phyloP scores from a whole-genome alignment of 1,140 invertebrate species.

The Hycleus cichorii region DNA sequence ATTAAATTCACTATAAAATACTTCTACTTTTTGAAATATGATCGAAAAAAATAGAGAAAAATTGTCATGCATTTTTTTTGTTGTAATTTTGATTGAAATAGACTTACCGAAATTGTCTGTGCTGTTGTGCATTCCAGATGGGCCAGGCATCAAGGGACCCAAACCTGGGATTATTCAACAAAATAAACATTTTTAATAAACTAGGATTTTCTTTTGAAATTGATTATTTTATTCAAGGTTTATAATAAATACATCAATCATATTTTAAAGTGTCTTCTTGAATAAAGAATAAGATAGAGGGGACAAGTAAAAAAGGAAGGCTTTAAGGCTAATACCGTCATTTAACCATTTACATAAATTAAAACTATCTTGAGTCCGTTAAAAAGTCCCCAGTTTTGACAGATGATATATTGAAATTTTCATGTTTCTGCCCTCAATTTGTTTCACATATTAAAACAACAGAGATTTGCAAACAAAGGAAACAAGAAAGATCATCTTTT shows the following conservation, averaged over 20 bases:
- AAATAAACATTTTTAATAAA: too few relatives aligned
- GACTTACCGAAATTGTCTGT: slow-evolving; percentile 77
- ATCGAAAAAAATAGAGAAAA: not conserved
- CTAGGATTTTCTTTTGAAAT: too few relatives aligned
- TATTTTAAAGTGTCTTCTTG: not conserved
- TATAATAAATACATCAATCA: slow-evolving; percentile 6
- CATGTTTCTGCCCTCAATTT: too few relatives aligned
- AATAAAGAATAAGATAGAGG: too few relatives aligned
- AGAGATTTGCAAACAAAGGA: too few relatives aligned
- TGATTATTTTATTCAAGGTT: too few relatives aligned
- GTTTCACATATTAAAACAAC: too few relatives aligned
- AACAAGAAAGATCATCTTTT: too few relatives aligned
- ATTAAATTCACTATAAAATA: not conserved
- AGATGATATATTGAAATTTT: too few relatives aligned
- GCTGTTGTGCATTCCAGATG: slow-evolving; percentile 66
- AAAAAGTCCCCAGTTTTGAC: too few relatives aligned
- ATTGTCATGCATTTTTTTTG: not conserved
- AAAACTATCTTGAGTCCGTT: not conserved
- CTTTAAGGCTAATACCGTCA: slow-evolving; percentile 10
- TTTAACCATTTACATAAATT: slow-evolving; percentile 12
- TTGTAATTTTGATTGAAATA: not conserved
- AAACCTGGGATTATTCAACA: slow-evolving; percentile 38
- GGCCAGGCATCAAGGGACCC: slow-evolving; percentile 68
- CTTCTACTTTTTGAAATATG: too few relatives aligned
- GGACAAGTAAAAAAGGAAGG: not conserved